Evolutionary conservation across 2,113 vertebrate species (phyloP).

Genomic region (Sinocyclocheilus anshuiensis): DNA sequence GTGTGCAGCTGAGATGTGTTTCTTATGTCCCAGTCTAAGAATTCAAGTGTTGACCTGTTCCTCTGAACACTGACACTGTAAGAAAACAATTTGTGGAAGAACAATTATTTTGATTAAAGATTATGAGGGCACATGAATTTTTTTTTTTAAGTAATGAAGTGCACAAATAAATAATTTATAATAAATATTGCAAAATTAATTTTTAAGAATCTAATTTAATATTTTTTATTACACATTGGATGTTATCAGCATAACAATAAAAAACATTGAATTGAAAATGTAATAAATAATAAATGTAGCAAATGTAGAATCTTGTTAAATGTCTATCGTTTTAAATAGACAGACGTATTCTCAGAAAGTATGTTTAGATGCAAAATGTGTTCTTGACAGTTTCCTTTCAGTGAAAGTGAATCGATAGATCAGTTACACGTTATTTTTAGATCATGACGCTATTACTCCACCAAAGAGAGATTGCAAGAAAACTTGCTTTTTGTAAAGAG

Average conservation of each 20-base stretch:
- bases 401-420: neutral
- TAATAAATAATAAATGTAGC: too few relatives aligned
- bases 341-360: neutral
- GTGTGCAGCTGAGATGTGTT: neutral
- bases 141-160: too few relatives aligned
- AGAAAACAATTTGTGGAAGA: neutral
- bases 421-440: neutral
- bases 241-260: neutral
- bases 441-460: neutral
- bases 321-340: neutral
- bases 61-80: neutral
- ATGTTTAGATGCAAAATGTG: neutral
- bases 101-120: too few relatives aligned
- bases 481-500: slow-evolving; percentile 1
- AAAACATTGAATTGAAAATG: neutral
- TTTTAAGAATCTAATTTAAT: neutral
- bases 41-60: neutral
- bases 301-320: neutral
- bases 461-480: neutral
- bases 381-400: slow-evolving; percentile 1
- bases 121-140: too few relatives aligned
- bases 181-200: too few relatives aligned
- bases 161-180: too few relatives aligned
- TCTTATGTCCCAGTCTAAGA: neutral
- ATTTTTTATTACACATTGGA: neutral